phyloP scores from a whole-genome alignment of 53 echinoderm and acorn worm species.

The Holothuria leucospilota region DNA sequence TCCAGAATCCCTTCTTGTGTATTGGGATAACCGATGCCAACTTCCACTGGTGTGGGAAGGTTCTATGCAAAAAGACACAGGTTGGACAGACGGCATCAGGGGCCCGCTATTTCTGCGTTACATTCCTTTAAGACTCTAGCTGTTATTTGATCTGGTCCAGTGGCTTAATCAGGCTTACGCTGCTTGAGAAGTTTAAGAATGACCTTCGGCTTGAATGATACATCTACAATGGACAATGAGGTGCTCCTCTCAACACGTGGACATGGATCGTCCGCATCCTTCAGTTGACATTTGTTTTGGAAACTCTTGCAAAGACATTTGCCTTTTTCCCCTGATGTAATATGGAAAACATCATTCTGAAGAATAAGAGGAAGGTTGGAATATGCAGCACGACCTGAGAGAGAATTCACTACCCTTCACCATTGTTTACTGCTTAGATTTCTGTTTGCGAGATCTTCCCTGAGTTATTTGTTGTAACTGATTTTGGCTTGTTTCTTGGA shows the following conservation, averaged over 20 bases:
- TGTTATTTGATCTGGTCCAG: conserved; percentile 63
- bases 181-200: conserved; percentile 32
- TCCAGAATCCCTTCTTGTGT: conserved; percentile 53
- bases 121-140: conserved; percentile 66
- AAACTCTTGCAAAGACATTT: neutral
- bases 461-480: conserved; percentile 34
- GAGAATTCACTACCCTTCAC: conserved; percentile 40
- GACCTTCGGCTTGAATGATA: conserved; percentile 43
- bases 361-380: conserved; percentile 17
- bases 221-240: neutral
- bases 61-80: conserved; percentile 44
- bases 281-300: too few species aligned
- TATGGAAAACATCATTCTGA: neutral
- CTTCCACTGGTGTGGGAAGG: conserved; percentile 56
- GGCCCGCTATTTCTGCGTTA: conserved; percentile 48
- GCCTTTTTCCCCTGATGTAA: conserved; percentile 16
- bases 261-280: too few species aligned
- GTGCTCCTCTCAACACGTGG: too few species aligned
- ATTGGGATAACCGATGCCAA: conserved; percentile 53
- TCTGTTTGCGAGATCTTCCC: conserved; percentile 36
- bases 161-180: conserved; percentile 53
- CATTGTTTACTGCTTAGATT: conserved; percentile 54
- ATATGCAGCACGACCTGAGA: conserved; percentile 12
- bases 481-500: conserved; percentile 37
- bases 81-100: conserved; percentile 29